These are phyloP conservation scores for Ara ararauna DNA, from an alignment of 2,797 vertebrate species.

Conservation along the genomic window DNA sequence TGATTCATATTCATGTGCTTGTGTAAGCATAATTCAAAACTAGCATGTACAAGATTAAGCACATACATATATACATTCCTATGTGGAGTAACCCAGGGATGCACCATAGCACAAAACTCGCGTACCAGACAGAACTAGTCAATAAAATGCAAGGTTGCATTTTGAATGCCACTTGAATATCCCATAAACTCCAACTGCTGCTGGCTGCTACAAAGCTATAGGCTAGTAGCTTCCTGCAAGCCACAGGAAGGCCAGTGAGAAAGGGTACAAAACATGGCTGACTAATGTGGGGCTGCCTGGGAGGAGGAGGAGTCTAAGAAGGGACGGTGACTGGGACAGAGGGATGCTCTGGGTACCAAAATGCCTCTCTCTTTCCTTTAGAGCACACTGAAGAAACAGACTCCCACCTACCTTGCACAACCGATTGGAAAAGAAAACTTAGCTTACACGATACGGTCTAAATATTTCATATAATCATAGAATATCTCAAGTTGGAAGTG, in stretches of 20 bases:
- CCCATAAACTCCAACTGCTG: background rate
- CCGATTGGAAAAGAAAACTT: background rate
- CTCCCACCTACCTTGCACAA: background rate
- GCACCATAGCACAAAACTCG: background rate
- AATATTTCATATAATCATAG: background rate
- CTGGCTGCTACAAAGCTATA: background rate
- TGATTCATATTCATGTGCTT: constrained; percentile 23
- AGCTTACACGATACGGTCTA: background rate
- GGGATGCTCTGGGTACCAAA: background rate
- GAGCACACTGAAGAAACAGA: background rate
- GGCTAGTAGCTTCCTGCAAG: background rate
- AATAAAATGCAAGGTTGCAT: background rate
- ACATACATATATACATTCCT: background rate
- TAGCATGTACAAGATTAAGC: background rate
- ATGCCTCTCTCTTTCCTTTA: background rate
- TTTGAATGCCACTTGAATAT: background rate
- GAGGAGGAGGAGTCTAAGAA: background rate
- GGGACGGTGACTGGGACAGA: background rate
- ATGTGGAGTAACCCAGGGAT: background rate
- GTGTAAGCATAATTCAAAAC: constrained; percentile 50
- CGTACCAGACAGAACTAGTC: background rate
- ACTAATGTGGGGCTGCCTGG: fast-evolving
- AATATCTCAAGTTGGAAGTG: background rate
- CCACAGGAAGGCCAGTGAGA: background rate
- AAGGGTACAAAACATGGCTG: fast-evolving